Evolutionary conservation across 1,140 invertebrate species (phyloP).

Genomic region (Brachionus koreanus): DNA sequence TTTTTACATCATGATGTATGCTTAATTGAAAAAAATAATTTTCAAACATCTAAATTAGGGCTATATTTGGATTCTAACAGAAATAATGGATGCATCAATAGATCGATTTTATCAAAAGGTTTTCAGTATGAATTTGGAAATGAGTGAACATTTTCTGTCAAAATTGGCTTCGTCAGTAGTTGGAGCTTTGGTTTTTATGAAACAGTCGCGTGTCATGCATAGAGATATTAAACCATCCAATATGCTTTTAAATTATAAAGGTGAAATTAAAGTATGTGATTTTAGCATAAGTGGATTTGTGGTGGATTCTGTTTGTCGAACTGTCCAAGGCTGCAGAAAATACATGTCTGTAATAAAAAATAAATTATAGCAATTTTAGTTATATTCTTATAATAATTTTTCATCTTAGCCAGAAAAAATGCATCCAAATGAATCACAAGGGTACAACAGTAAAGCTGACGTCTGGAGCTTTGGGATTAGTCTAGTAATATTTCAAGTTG

Average conservation of each 20-base stretch:
- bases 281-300: slow-evolving; percentile 56
- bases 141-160: neutral
- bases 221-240: slow-evolving; percentile 61
- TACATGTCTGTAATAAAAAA: neutral
- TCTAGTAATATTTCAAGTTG: neutral
- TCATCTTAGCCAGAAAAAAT: slow-evolving; percentile 7
- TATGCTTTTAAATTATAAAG: slow-evolving; percentile 58
- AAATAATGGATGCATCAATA: neutral
- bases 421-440: neutral
- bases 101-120: neutral
- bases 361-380: neutral
- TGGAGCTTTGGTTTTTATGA: neutral
- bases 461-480: slow-evolving; percentile 14
- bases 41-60: neutral
- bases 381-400: neutral
- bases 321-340: neutral
- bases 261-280: slow-evolving; percentile 59
- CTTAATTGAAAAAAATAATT: neutral
- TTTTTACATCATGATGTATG: too few species aligned
- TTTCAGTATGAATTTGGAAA: neutral
- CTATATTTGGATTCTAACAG: neutral
- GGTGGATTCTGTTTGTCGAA: neutral
- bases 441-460: neutral
- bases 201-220: slow-evolving; percentile 56
- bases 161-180: neutral